A percentile compares a stretch with the other conserved stretches of the same genome.
Evolutionary conservation across 2,888 invertebrate genomes (phyloP).

Genomic region (Ichneumoninae sp.): DNA sequence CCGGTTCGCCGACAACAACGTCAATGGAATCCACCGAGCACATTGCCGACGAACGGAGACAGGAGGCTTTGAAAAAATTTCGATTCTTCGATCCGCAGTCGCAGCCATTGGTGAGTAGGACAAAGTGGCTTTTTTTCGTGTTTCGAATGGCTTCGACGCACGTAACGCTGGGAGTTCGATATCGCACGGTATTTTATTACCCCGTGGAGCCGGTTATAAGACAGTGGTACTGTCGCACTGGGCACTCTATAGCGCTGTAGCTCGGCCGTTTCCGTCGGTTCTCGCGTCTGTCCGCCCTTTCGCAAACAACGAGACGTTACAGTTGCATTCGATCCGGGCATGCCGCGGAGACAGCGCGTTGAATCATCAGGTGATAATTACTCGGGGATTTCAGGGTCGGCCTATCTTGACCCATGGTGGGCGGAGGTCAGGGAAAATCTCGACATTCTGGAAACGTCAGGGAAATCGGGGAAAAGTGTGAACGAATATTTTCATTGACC

Average conservation of each 20-base stretch:
- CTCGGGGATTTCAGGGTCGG: too few relatives aligned
- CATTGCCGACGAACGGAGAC: slow-evolving; percentile 24
- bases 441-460: too few relatives aligned
- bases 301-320: too few relatives aligned
- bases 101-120: slow-evolving; percentile 60
- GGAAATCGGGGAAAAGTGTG: too few relatives aligned
- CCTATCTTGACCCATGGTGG: too few relatives aligned
- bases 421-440: too few relatives aligned
- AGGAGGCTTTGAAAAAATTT: slow-evolving; percentile 76
- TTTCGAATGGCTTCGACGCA: neutral
- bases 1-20: neutral
- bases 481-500: too few relatives aligned
- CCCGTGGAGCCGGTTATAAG: neutral
- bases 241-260: neutral
- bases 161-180: neutral
- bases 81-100: slow-evolving; percentile 57
- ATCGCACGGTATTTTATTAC: neutral
- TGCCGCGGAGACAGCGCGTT: too few relatives aligned
- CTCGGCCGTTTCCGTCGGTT: slow-evolving; percentile 48
- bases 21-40: slow-evolving; percentile 39
- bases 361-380: too few relatives aligned
- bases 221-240: neutral
- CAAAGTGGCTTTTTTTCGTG: neutral
- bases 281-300: slow-evolving; percentile 24
- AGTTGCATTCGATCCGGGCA: too few relatives aligned